Evolutionary conservation across 2,113 vertebrate species (phyloP), one percentile per base, ranked within the genome.

Genomic region (Cygnus buccinator): DNA sequence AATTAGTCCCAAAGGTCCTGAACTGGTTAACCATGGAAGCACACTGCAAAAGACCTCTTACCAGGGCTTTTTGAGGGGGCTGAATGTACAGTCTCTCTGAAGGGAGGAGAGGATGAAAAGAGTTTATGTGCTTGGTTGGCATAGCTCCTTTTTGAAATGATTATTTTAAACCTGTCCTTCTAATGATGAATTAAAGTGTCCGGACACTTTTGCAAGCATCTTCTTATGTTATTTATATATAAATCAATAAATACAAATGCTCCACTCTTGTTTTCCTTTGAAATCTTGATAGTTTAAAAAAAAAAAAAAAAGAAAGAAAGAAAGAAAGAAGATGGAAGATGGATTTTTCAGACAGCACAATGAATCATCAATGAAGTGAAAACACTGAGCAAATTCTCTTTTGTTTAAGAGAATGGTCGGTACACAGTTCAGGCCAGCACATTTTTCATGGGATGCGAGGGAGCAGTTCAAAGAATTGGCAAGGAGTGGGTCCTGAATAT

Each of bases 361-460:
- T 96, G 95, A 96, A 96, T 94, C 86, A 94, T 82, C 95, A 91
- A 46, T 89, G 91, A 82, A 91, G 74, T 76, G 81, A 96, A 96
- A 96, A 94, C 63, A 80, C 62, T 73, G 74, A 84, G 89, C 94
- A 94, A 94, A 91, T 91, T 92, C 90, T 92, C 92, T 96, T 97
- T 95, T 96, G 93, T 96, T 92, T 73, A 83, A 79, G 88, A 92
- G 87, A 96, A 96, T 96, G 94, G 94, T 67, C 84, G 62, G 81
- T 52, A 35, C 81, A 62, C 74, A 80, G 91, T 83, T 95, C 84
- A 77, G 50, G 87, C 92, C 94, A 87, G 89, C 96, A 96, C 86
- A 95, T 94, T 96, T 96, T 97, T 95, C 91, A 94, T 87, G 94
- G 91, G 91, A 87, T 97, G 92, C 84, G 73, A 97, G 94, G 84